Conservation (phyloP, 2,797 vertebrate species). For the Falco novaeseelandiae region DNA sequence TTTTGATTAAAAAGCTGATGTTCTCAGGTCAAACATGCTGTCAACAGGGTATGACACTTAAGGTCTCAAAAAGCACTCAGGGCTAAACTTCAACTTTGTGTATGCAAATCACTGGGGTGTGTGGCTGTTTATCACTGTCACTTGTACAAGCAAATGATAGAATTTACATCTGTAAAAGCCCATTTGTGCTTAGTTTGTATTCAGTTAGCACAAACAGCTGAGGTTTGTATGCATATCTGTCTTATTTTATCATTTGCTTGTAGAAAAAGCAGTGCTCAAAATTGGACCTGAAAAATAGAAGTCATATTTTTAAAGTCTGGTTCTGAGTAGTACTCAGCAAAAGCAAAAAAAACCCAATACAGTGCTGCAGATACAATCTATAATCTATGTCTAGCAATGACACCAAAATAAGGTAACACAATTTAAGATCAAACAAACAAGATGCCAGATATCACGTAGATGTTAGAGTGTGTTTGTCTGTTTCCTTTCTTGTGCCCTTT, state of each 20-base stretch:
- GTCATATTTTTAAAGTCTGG: not conserved
- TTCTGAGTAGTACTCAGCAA: not conserved
- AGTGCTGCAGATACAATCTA: not conserved
- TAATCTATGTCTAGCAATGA: constrained; percentile 15
- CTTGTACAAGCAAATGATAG: constrained; percentile 59
- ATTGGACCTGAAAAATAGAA: constrained; percentile 42
- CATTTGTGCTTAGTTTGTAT: constrained; percentile 50
- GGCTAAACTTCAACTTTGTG: constrained; percentile 44
- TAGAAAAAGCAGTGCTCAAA: constrained; percentile 11
- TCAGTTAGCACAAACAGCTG: constrained; percentile 25
- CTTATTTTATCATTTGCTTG: constrained; percentile 40
- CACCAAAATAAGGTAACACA: constrained; percentile 13
- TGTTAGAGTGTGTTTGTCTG: not conserved
- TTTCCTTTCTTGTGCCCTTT: not conserved
- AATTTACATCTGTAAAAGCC: constrained; percentile 63
- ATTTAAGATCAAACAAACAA: not conserved
- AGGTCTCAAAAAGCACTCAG: constrained; percentile 55
- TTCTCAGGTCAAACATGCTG: constrained; percentile 54
- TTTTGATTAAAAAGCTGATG: constrained; percentile 51
- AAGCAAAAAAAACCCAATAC: not conserved
- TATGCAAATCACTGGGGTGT: constrained; percentile 36
- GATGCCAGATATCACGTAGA: not conserved
- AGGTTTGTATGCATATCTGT: constrained; percentile 52
- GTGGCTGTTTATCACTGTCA: constrained; percentile 58
- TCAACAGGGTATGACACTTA: constrained; percentile 51